Conservation (phyloP, 2,113 vertebrate species). For the Eonycteris spelaea region DNA sequence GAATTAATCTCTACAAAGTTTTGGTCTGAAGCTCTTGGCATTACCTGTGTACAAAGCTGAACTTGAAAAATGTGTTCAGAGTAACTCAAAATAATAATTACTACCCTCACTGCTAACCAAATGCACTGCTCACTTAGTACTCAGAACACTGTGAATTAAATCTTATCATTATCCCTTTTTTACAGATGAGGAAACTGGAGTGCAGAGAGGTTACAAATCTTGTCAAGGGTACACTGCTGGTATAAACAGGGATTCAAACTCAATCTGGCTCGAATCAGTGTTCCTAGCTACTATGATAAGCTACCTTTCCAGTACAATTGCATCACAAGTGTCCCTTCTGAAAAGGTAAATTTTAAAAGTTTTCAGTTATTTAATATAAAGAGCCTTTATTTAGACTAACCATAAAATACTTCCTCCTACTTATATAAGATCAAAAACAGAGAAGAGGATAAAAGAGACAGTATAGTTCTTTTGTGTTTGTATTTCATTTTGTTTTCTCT, state of each 20-base stretch:
- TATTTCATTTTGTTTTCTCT: not conserved
- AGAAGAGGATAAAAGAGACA: not conserved
- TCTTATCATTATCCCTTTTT: not conserved
- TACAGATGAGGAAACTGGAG: not conserved
- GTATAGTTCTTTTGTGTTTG: not conserved
- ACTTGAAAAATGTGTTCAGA: not conserved
- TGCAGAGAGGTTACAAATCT: not conserved
- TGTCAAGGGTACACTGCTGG: not conserved
- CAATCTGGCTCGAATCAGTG: not conserved
- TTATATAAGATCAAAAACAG: not conserved
- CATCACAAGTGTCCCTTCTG: not conserved
- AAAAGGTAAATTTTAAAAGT: not conserved
- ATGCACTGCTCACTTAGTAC: not conserved
- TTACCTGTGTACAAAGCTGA: not conserved
- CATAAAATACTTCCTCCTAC: conserved; percentile 7
- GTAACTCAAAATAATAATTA: not conserved
- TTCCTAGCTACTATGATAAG: accelerated
- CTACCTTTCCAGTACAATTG: not conserved
- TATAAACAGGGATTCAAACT: not conserved
- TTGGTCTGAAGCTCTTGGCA: not conserved
- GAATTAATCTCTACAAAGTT: not conserved
- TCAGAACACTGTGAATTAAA: not conserved
- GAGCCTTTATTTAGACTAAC: conserved; percentile 39
- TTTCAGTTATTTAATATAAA: conserved; percentile 2
- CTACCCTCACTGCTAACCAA: not conserved